Conservation (phyloP, 2,797 vertebrate genomes). For the Sebastes hopkinsi region DNA sequence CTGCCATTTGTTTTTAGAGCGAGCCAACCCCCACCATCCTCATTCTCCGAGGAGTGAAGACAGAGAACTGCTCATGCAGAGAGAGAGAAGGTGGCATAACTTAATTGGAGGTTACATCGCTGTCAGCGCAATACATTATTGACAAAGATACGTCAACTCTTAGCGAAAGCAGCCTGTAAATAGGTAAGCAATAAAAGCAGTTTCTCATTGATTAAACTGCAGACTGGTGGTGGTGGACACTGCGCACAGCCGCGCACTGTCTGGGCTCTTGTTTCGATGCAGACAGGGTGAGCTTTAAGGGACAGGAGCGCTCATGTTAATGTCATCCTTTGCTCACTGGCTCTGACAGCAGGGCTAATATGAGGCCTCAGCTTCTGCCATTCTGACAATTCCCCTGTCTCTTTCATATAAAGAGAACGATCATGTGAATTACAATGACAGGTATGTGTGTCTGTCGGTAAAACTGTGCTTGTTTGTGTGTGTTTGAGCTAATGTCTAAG, state of each 20-base stretch:
- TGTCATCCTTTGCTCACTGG: constrained; percentile 65
- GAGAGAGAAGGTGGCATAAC: constrained; percentile 47
- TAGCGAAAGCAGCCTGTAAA: constrained; percentile 48
- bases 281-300: constrained; percentile 59
- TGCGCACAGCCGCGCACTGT: constrained; percentile 12
- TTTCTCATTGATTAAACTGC: constrained; percentile 53
- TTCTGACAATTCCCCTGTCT: constrained; percentile 66
- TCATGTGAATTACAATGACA: constrained; percentile 65
- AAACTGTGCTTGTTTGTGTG: constrained; percentile 25
- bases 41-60: constrained; percentile 30
- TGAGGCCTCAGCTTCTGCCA: constrained; percentile 65
- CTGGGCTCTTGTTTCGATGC: constrained; percentile 34
- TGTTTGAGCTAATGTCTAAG: constrained; percentile 6
- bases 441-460: constrained; percentile 36
- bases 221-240: constrained; percentile 38
- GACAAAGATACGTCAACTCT: constrained; percentile 45
- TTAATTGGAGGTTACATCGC: constrained; percentile 58
- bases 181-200: constrained; percentile 58
- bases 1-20: constrained; percentile 70
- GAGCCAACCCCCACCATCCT: constrained; percentile 20
- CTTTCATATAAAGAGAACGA: constrained; percentile 52
- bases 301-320: constrained; percentile 64
- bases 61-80: constrained; percentile 37
- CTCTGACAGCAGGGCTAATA: constrained; percentile 71
- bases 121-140: constrained; percentile 54